A percentile compares a stretch with the other conserved stretches of the same genome.
phyloP scores from a whole-genome alignment of 2,113 vertebrate genomes.

The Lasiurus cinereus region DNA sequence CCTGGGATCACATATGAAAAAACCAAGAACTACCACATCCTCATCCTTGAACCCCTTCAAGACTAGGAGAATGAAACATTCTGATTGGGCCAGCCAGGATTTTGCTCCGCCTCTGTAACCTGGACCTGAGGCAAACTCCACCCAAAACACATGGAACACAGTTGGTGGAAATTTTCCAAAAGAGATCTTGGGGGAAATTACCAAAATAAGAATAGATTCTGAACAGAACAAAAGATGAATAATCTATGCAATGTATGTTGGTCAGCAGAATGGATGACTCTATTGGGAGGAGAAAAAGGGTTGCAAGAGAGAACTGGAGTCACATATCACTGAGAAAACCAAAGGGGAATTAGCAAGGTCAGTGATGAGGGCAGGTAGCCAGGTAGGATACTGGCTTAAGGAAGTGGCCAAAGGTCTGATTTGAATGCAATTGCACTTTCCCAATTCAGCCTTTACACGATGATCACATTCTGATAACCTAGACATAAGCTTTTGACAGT shows the following conservation, averaged over 20 bases:
- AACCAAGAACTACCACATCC: background rate
- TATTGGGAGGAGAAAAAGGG: background rate
- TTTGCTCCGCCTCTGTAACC: background rate
- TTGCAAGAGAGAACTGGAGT: background rate
- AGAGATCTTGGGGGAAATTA: background rate
- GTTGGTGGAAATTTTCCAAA: background rate
- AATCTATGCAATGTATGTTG: background rate
- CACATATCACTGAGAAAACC: rapidly evolving
- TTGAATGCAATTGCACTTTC: rapidly evolving
- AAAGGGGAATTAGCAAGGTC: too few species aligned
- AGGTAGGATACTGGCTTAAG: rapidly evolving
- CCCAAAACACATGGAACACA: background rate
- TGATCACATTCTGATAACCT: background rate
- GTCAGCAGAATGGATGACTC: background rate
- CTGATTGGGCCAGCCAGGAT: background rate
- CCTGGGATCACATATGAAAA: background rate
- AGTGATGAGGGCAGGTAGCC: rapidly evolving
- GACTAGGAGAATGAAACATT: background rate
- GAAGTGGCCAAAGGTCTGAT: background rate
- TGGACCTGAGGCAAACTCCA: background rate
- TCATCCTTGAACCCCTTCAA: background rate
- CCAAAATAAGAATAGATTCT: background rate
- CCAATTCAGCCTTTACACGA: rapidly evolving
- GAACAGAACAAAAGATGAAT: background rate
- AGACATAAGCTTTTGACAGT: background rate